These are phyloP conservation scores for Drosophila persimilis DNA, from an alignment of 1,140 invertebrate species.

Conservation along the genomic window DNA sequence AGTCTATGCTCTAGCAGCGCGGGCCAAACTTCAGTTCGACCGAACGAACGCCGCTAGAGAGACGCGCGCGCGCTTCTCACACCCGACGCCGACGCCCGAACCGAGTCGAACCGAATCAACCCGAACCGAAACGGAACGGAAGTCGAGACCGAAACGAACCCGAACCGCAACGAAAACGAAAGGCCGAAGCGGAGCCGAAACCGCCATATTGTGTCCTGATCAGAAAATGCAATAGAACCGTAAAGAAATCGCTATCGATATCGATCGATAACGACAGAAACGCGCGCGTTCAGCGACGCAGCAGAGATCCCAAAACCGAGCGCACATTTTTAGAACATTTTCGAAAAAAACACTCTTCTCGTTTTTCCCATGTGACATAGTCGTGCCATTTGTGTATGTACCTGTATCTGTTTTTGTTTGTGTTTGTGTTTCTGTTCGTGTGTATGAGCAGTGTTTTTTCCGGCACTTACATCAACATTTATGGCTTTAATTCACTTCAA, in stretches of 20 bases:
- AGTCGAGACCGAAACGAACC: constrained; percentile 11
- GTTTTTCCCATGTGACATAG: constrained; percentile 38
- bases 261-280: constrained; percentile 11
- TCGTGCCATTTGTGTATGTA: constrained; percentile 22
- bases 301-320: constrained; percentile 13
- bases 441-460: neutral
- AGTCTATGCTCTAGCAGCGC: constrained; percentile 27
- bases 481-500: constrained; percentile 33
- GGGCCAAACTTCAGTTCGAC: constrained; percentile 75
- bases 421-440: neutral
- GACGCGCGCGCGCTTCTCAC: constrained; percentile 57
- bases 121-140: constrained; percentile 15
- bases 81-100: constrained; percentile 25
- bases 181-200: constrained; percentile 16
- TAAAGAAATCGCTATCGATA: constrained; percentile 1
- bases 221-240: constrained; percentile 10
- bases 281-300: constrained; percentile 31
- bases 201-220: constrained; percentile 23
- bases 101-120: constrained; percentile 14
- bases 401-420: constrained; percentile 7
- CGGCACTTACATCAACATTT: constrained; percentile 31
- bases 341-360: neutral
- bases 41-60: constrained; percentile 69
- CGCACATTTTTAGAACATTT: constrained; percentile 17
- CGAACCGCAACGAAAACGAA: constrained; percentile 17